These are phyloP conservation scores for Bugulina stolonifera DNA, from an alignment of 2,888 invertebrate genomes.

Conservation along the genomic window DNA sequence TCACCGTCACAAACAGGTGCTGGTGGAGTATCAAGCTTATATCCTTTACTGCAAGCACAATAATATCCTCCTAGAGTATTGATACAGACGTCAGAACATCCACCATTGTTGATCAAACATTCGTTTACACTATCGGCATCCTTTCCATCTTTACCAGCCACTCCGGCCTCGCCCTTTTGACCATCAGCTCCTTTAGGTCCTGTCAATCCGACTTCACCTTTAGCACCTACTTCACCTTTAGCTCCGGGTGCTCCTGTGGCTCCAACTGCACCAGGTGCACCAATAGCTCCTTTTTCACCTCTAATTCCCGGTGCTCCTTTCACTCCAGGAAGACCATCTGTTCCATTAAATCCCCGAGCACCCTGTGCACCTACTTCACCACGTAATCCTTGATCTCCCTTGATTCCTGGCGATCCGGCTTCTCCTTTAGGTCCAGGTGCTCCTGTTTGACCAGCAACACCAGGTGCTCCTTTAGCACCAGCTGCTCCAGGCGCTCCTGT, in stretches of 20 bases:
- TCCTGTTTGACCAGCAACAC: constrained; percentile 29
- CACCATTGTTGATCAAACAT: constrained; percentile 17
- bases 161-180: constrained; percentile 24
- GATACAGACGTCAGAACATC: constrained; percentile 21
- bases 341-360: constrained; percentile 28
- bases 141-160: constrained; percentile 25
- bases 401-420: constrained; percentile 27
- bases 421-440: constrained; percentile 28
- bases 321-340: constrained; percentile 27
- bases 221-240: constrained; percentile 26
- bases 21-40: neutral
- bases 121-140: constrained; percentile 24
- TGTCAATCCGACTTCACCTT: constrained; percentile 28
- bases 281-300: constrained; percentile 28
- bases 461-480: constrained; percentile 28
- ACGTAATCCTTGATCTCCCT: constrained; percentile 24
- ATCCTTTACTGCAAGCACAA: constrained; percentile 15
- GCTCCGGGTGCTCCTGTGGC: constrained; percentile 27
- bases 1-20: neutral
- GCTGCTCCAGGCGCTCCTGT: constrained; percentile 29
- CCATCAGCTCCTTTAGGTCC: constrained; percentile 28
- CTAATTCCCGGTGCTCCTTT: constrained; percentile 28
- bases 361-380: constrained; percentile 28
- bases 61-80: constrained; percentile 17
- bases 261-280: constrained; percentile 28